Conservation (phyloP, 2,113 vertebrate genomes). For the Picathartes gymnocephalus region DNA sequence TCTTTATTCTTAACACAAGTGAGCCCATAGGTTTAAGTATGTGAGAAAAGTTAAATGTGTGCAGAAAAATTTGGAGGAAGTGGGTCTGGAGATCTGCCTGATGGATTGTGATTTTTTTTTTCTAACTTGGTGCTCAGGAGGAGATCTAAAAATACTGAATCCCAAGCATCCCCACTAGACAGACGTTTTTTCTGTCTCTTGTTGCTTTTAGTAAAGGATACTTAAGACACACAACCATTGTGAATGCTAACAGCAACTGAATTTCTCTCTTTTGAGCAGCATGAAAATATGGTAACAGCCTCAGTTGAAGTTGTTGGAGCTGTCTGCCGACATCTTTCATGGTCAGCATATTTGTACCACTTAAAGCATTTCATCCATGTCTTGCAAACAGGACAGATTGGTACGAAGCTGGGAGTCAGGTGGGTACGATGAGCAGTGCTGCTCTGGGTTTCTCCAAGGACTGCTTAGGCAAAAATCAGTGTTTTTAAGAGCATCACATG, state of each 20-base stretch:
- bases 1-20: neutral
- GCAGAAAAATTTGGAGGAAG: neutral
- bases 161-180: neutral
- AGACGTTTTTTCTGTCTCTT: neutral
- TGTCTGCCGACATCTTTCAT: constrained; percentile 85
- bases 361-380: constrained; percentile 91
- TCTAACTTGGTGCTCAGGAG: neutral
- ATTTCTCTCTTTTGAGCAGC: constrained; percentile 68
- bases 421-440: constrained; percentile 65
- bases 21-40: neutral
- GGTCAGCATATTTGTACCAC: constrained; percentile 92
- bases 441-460: neutral
- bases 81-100: neutral
- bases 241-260: neutral
- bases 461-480: neutral
- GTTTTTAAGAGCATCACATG: neutral
- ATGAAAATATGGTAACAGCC: constrained; percentile 88
- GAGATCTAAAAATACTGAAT: neutral
- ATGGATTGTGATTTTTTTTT: neutral
- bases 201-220: constrained; percentile 63
- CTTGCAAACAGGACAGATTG: constrained; percentile 81
- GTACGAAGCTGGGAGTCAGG: constrained; percentile 91
- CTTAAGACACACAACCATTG: neutral
- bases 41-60: neutral
- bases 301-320: constrained; percentile 89